phyloP scores from a whole-genome alignment of 1,140 invertebrate genomes.

The Platyura marginata region DNA sequence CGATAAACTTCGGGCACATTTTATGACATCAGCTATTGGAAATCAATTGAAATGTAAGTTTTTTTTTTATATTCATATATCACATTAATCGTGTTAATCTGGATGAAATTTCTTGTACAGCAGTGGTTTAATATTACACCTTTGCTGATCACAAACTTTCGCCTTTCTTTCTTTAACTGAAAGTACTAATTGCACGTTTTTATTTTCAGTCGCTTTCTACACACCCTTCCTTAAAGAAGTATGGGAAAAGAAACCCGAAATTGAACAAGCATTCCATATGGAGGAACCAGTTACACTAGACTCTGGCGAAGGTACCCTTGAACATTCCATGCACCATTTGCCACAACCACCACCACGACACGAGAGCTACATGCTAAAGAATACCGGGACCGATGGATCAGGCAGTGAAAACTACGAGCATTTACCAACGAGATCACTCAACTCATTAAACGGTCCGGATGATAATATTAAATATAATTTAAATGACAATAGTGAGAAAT shows the following conservation, averaged over 20 bases:
- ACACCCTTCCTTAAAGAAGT: slow-evolving; percentile 92
- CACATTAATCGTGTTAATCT: too few relatives aligned
- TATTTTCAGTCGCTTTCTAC: slow-evolving; percentile 70
- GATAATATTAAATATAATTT: slow-evolving; percentile 11
- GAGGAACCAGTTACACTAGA: slow-evolving; percentile 50
- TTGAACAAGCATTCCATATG: slow-evolving; percentile 81
- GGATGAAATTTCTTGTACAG: too few relatives aligned
- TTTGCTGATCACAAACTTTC: not conserved
- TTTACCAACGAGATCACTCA: slow-evolving; percentile 31
- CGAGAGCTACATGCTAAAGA: slow-evolving; percentile 39
- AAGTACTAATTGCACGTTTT: not conserved
- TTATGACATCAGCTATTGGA: slow-evolving; percentile 47
- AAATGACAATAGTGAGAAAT: slow-evolving; percentile 4
- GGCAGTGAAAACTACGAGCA: slow-evolving; percentile 75
- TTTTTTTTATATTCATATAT: slow-evolving; percentile 3
- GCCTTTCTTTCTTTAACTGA: not conserved
- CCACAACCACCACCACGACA: slow-evolving; percentile 43
- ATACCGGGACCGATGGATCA: slow-evolving; percentile 21
- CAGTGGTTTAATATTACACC: too few relatives aligned
- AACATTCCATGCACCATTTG: slow-evolving; percentile 40
- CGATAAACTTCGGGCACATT: slow-evolving; percentile 79
- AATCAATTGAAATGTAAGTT: slow-evolving; percentile 21
- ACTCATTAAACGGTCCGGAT: slow-evolving; percentile 28
- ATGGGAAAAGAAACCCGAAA: slow-evolving; percentile 89
- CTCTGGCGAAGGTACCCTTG: slow-evolving; percentile 49